A percentile compares a stretch with the other conserved stretches of the same genome.
Conservation (phyloP, 1,140 invertebrate genomes). For the Hirudo medicinalis region DNA sequence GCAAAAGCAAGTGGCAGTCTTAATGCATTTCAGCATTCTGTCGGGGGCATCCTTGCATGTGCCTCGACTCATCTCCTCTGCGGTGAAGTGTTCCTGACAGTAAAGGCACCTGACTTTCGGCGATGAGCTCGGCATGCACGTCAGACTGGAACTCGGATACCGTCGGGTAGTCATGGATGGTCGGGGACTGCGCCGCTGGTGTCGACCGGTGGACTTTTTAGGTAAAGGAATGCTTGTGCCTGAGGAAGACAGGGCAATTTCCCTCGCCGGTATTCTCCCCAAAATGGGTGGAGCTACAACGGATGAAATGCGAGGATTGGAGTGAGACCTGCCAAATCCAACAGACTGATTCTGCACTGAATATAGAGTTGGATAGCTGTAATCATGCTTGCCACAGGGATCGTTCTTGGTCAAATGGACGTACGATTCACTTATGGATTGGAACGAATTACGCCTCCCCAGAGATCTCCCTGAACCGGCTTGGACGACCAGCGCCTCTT, state of each 20-base stretch:
- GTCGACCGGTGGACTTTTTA: neutral
- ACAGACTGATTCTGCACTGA: neutral
- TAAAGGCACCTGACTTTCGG: conserved; percentile 28
- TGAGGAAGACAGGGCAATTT: neutral
- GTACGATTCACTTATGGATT: conserved; percentile 9
- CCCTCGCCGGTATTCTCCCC: neutral
- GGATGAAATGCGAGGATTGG: conserved; percentile 9
- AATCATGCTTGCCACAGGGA: conserved; percentile 9
- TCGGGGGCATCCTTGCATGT: conserved; percentile 74
- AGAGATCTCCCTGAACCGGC: too few relatives aligned
- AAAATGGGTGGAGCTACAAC: neutral
- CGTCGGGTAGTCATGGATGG: neutral
- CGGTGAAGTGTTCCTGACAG: conserved; percentile 39
- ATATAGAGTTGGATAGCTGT: conserved; percentile 10
- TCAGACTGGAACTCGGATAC: neutral
- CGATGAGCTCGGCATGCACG: neutral
- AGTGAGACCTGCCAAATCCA: neutral
- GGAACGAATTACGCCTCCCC: neutral
- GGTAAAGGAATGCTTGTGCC: neutral
- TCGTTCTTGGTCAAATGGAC: conserved; percentile 15
- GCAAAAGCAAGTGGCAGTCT: conserved; percentile 60
- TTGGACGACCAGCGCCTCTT: too few relatives aligned
- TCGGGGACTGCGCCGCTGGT: neutral
- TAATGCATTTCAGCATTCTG: conserved; percentile 58
- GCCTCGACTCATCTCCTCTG: conserved; percentile 58